These are phyloP conservation scores for Heterodera filipjevi DNA, from an alignment of 2,888 invertebrate genomes.

Conservation along the genomic window DNA sequence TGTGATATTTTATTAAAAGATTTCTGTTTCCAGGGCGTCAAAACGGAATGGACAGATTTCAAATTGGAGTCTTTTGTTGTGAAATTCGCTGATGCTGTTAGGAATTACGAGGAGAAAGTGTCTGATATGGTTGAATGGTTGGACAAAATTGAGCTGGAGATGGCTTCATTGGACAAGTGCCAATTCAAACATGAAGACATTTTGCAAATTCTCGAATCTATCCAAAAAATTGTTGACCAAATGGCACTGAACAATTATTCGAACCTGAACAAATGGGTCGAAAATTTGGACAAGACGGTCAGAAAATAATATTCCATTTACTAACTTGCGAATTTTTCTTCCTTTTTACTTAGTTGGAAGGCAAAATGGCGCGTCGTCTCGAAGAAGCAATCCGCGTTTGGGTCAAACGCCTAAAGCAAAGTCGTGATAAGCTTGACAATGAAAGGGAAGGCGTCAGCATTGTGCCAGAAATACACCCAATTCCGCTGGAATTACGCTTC, in stretches of 20 bases:
- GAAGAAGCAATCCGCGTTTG: constrained; percentile 95
- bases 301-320: constrained; percentile 1
- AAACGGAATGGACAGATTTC: constrained; percentile 86
- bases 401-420: constrained; percentile 79
- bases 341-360: constrained; percentile 81
- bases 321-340: not conserved
- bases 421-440: constrained; percentile 75
- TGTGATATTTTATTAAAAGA: no score
- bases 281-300: constrained; percentile 86
- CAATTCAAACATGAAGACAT: constrained; percentile 91
- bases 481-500: constrained; percentile 87
- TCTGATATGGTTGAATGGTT: constrained; percentile 94
- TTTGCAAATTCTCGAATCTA: constrained; percentile 83
- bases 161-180: constrained; percentile 91
- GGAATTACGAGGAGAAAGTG: constrained; percentile 91
- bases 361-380: constrained; percentile 85
- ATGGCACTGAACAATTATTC: constrained; percentile 94
- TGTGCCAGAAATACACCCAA: constrained; percentile 76
- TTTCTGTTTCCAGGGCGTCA: constrained; percentile 32
- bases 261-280: constrained; percentile 94
- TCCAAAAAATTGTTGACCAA: constrained; percentile 97
- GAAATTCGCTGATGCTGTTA: constrained; percentile 89
- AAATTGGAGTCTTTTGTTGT: constrained; percentile 96
- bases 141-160: constrained; percentile 93
- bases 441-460: constrained; percentile 61